Percentiles rank a stretch among this genome's conserved stretches.
Evolutionary conservation across 2,888 invertebrate genomes (phyloP).

Genomic region (Pammene aurita): DNA sequence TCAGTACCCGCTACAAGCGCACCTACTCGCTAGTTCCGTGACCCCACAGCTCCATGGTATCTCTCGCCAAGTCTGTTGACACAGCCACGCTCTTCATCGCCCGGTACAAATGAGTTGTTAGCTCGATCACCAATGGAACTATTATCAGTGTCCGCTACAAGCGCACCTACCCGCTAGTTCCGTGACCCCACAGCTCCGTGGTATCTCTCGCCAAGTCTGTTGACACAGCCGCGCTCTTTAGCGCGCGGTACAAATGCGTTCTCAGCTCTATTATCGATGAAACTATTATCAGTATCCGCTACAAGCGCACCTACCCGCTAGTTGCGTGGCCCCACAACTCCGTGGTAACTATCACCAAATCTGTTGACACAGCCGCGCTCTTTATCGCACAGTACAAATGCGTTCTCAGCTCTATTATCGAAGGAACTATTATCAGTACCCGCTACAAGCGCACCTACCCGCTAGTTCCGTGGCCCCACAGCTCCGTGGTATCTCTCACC

Average conservation of each 20-base stretch:
- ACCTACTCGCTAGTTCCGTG: no score
- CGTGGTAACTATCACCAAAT: constrained; percentile 53
- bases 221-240: constrained; percentile 56
- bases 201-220: constrained; percentile 60
- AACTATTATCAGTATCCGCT: no score
- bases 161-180: constrained; percentile 31
- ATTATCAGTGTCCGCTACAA: background rate
- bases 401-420: background rate
- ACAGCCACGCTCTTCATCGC: constrained; percentile 52
- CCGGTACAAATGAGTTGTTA: constrained; percentile 53
- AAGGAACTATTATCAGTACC: no score
- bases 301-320: no score
- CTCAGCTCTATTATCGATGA: background rate
- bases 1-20: no score
- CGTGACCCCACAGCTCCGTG: constrained; percentile 41
- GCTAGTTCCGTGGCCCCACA: no score
- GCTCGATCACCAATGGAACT: constrained; percentile 36
- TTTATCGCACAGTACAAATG: constrained; percentile 43
- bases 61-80: constrained; percentile 61
- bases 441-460: no score
- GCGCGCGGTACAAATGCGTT: constrained; percentile 43
- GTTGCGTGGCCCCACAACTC: background rate
- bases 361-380: constrained; percentile 62
- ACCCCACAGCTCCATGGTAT: constrained; percentile 42
- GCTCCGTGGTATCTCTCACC: constrained; percentile 51